A percentile compares a stretch with the other conserved stretches of the same genome.
phyloP scores from a whole-genome alignment of 1,140 invertebrate genomes.

The Triops longicaudatus region DNA sequence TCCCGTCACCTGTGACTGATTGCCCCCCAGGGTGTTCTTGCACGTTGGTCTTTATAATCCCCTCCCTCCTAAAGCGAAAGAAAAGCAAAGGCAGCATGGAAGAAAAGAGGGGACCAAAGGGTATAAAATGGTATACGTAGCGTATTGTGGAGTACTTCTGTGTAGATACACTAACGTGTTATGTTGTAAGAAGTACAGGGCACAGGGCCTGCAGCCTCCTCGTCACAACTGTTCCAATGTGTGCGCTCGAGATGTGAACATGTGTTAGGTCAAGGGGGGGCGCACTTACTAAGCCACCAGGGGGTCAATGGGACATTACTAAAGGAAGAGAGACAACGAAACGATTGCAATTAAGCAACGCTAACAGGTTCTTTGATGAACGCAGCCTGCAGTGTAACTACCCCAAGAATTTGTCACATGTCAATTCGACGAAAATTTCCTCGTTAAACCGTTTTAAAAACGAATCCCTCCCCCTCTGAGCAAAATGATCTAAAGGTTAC shows the following conservation, averaged over 20 bases:
- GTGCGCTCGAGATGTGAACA: not conserved
- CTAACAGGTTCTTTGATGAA: constrained; percentile 12
- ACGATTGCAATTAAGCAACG: not conserved
- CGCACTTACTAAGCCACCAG: not conserved
- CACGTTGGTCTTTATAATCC: constrained; percentile 6
- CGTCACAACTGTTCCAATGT: not conserved
- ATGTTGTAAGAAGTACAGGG: too few relatives aligned
- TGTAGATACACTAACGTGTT: too few relatives aligned
- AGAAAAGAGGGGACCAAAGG: not conserved
- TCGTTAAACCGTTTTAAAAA: too few relatives aligned
- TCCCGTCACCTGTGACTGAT: constrained; percentile 14
- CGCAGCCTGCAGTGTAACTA: not conserved
- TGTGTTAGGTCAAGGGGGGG: constrained; percentile 5
- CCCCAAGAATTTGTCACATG: too few relatives aligned
- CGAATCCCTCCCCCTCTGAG: too few relatives aligned
- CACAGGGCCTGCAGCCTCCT: too few relatives aligned
- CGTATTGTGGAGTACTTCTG: too few relatives aligned
- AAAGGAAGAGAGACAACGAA: constrained; percentile 1
- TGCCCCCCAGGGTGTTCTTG: not conserved
- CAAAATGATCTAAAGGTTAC: too few relatives aligned
- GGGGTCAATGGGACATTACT: constrained; percentile 10
- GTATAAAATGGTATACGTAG: not conserved
- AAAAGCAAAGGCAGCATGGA: not conserved
- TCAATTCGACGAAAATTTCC: too few relatives aligned
- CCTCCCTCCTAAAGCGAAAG: not conserved